Evolutionary conservation across 2,888 invertebrate genomes (phyloP), one percentile per base, ranked within the genome.

Genomic region (Biston stratarius): DNA sequence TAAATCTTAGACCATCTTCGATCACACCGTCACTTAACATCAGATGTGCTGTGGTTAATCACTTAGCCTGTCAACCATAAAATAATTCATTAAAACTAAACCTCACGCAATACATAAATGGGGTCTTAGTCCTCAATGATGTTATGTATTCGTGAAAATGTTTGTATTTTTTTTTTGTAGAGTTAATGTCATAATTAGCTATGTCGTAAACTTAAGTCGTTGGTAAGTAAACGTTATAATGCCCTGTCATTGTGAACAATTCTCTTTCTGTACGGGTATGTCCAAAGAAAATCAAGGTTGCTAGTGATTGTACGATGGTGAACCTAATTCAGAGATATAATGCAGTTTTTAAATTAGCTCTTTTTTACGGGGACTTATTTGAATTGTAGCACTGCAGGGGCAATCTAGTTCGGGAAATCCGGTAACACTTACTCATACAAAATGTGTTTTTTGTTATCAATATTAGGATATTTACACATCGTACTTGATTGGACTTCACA

Each of bases 201-300:
- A 38, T 61, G 61, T 61, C 52, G 57, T 57, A 57, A 66, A 57
- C 44, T 44, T 15, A 56, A 48, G 52, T 42, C 44, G 53, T 45
- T 38, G 34, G 47, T 60, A 58, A 49, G 44, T 61, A 52, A 47
- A 58, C 53, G 47, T 51, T 57, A 51, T 49, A 45, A 38, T 52
- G 61, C 51, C 12, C 8, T 48, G 66, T 66, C 61, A 61, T 57
- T 60, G 53, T 65, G 36, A 60, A 24, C 64, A 61, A n/a, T 51
- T 56, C 65, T 56, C 38, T 53, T 10, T 44, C 15, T 52, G 33
- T 52, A 38, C 8, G 38, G 6, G 38, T 38, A 34, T 67, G 56
- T 61, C 38, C 51, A 62, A 55, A 61, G 58, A 59, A 59, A 67
- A 67, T 59, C 67, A 62, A 67, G 67, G 62, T 42, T 59, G 36